Base-by-base conservation (phyloP, 2,113 vertebrate genomes). In the Neogobius melanostomus region DNA sequence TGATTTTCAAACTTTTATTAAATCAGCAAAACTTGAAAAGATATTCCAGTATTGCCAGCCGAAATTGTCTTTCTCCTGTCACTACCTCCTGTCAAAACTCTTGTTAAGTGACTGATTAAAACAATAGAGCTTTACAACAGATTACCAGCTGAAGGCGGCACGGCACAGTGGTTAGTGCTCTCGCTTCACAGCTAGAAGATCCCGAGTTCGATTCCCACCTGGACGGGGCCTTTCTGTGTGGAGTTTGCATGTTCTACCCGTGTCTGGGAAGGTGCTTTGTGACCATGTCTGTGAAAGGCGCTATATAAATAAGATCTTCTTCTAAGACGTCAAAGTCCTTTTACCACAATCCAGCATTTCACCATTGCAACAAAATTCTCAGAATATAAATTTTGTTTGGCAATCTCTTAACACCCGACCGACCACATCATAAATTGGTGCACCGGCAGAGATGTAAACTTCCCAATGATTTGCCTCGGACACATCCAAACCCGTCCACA, bases 401-500 rank as follows among this genome's bases (percentile, higher is more conserved):
- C 17, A 9, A 69, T 49, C 46, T 70, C 21, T 74, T 68, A 36
- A 72, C 47, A 70, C 2, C 66, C 56, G 66, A 61, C 48, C 66
- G 49, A 69, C 74, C 66, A 52, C 71, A 74, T 51, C 0, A 14
- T 56, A 56, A 8, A 60, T 60, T 8, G 46, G 17, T 66, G 64
- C 66, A n/a, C 57, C 50, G 51, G 42, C 8, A 59, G 43, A 75
- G 48, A 71, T n/a, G 4, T 59, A 21, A 12, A 56, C 6, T 63
- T 71, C 70, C 45, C 74, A 81, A 73, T 68, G 77, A 16, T 52
- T 70, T 0, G 70, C 51, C 65, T 69, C n/a, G 65, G 63, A 76
- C 72, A 53, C 52, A 76, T 72, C 48, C 64, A 79, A 79, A 76
- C 61, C 10, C 75, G 66, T 75, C 59, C 66, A n/a, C 56, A 62